Evolutionary conservation across 1,140 invertebrate genomes (phyloP).

Genomic region (Caenorhabditis brenneri): DNA sequence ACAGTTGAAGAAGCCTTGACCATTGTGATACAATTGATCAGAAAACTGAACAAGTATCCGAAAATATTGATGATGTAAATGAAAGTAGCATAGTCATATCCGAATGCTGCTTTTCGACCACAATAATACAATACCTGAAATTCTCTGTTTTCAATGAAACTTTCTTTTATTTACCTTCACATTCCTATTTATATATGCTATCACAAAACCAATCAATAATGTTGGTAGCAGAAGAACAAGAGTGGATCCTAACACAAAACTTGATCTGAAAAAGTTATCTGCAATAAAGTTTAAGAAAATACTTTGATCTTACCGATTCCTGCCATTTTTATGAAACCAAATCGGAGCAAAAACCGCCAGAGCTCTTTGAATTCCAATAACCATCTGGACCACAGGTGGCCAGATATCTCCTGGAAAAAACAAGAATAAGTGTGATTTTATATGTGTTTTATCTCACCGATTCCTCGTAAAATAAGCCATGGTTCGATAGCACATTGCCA

Average conservation of each 20-base stretch:
- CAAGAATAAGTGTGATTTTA: background rate
- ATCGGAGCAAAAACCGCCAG: slow-evolving; percentile 45
- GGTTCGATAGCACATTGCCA: slow-evolving; percentile 55
- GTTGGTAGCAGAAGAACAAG: background rate
- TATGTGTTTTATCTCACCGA: slow-evolving; percentile 1
- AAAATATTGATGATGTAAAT: slow-evolving; percentile 49
- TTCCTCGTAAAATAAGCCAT: slow-evolving; percentile 54
- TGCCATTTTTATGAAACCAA: slow-evolving; percentile 40
- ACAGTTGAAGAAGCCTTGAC: slow-evolving; percentile 13
- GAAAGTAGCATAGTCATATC: slow-evolving; percentile 40
- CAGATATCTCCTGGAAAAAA: slow-evolving; percentile 35
- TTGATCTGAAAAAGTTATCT: background rate
- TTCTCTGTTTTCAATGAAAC: background rate
- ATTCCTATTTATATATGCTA: slow-evolving; percentile 35
- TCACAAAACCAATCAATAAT: background rate
- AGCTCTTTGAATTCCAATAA: slow-evolving; percentile 46
- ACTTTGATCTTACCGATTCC: background rate
- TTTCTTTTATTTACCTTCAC: slow-evolving; percentile 7
- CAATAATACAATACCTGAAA: slow-evolving; percentile 44
- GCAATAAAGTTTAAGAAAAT: background rate
- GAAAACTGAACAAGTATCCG: slow-evolving; percentile 40
- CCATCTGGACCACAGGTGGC: slow-evolving; percentile 39
- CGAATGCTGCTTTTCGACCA: slow-evolving; percentile 51
- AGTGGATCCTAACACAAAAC: slow-evolving; percentile 13
- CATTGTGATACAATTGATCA: slow-evolving; percentile 32